phyloP scores from a whole-genome alignment of 1,140 invertebrate genomes.

The Caenorhabditis tropicalis region DNA sequence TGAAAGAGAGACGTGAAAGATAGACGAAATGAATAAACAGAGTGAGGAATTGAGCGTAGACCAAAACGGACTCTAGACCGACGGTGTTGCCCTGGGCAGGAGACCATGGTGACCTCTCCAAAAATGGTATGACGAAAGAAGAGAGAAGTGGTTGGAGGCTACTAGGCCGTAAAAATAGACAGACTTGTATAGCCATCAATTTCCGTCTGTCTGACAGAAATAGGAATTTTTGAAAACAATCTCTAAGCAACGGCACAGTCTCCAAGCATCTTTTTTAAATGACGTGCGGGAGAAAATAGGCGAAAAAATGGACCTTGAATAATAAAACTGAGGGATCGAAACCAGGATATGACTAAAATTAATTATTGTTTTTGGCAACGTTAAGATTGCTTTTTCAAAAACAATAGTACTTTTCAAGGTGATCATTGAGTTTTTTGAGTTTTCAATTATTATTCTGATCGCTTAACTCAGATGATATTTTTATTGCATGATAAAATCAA shows the following conservation, averaged over 20 bases:
- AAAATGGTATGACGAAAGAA: not conserved
- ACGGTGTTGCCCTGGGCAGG: not conserved
- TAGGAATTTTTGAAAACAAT: not conserved
- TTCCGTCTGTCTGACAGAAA: not conserved
- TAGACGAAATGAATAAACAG: conserved; percentile 41
- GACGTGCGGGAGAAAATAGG: not conserved
- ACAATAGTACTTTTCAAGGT: too few relatives aligned
- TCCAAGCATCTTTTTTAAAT: not conserved
- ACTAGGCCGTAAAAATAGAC: not conserved
- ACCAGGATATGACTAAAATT: too few relatives aligned
- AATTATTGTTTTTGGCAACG: too few relatives aligned
- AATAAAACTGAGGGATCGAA: not conserved
- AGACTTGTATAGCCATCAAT: not conserved
- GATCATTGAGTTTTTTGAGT: too few relatives aligned
- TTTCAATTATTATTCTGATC: too few relatives aligned
- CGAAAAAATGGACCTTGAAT: not conserved
- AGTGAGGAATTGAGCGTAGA: not conserved
- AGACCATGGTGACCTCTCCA: not conserved
- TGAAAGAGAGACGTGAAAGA: not conserved
- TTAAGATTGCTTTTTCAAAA: too few relatives aligned
- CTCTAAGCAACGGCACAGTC: not conserved
- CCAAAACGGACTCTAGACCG: not conserved
- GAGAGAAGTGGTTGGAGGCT: not conserved
- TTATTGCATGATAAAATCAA: too few relatives aligned
- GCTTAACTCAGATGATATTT: too few relatives aligned